Evolutionary conservation across 2,888 invertebrate genomes (phyloP).

Genomic region (Temnothorax unifasciatus): DNA sequence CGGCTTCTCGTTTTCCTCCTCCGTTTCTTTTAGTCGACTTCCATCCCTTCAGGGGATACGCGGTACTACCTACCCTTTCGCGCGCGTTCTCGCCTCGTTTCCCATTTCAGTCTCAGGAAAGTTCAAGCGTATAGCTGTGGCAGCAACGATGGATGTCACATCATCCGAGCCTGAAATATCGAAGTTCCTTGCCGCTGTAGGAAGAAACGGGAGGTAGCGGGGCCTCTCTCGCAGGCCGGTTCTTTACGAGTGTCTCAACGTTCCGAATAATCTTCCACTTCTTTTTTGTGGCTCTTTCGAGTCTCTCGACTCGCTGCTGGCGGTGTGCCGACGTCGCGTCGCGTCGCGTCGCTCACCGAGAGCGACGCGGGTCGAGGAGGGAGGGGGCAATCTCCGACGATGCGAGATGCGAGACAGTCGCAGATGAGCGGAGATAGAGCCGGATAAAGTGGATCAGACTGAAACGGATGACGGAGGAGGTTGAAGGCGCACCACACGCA

Average conservation of each 20-base stretch:
- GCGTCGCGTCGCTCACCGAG: slow-evolving; percentile 52
- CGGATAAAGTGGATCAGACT: slow-evolving; percentile 32
- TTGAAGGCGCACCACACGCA: background rate
- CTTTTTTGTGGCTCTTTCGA: slow-evolving; percentile 54
- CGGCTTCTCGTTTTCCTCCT: background rate
- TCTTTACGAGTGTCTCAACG: slow-evolving; percentile 34
- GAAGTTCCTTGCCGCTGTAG: background rate
- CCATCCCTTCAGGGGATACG: background rate
- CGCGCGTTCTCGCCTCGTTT: background rate
- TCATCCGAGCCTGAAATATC: background rate
- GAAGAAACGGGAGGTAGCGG: background rate
- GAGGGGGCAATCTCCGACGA: background rate
- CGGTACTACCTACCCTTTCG: background rate
- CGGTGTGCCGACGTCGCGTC: slow-evolving; percentile 78
- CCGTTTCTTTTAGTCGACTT: background rate
- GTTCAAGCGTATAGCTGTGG: background rate
- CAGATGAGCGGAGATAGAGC: slow-evolving; percentile 25
- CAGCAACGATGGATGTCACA: background rate
- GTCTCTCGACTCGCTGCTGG: slow-evolving; percentile 74
- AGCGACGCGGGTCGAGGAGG: background rate
- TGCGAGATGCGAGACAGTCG: slow-evolving; percentile 20
- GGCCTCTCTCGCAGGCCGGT: background rate
- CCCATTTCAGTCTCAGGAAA: background rate
- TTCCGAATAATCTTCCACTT: slow-evolving; percentile 42
- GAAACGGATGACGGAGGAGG: slow-evolving; percentile 24